Base-by-base conservation (phyloP, 2,113 vertebrate genomes). In the Brachyhypopomus gauderio region DNA sequence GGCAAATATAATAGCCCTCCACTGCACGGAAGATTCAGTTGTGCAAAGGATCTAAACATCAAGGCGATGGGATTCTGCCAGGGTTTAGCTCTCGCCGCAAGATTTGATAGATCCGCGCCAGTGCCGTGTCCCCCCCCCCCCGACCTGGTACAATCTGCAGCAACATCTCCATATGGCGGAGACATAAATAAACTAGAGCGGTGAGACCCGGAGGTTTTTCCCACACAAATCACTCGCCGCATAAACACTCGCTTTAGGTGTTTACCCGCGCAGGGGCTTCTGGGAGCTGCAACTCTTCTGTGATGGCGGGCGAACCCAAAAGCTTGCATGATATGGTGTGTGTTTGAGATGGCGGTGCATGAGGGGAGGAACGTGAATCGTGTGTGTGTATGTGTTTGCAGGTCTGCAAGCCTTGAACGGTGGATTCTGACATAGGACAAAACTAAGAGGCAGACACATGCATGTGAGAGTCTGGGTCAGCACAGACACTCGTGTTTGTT, bases 211-310 rank as follows among this genome's bases (percentile, higher is more conserved):
- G 77, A 77, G 72, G 70, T 16, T 63, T 52, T 80, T 83, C 83
- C 83, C 86, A 87, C 83, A 83, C 83, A 83, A 85, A 87, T 87
- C 86, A 87, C 56, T 62, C 48, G 58, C 71, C 45, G 62, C 71
- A 67, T 72, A 83, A 83, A 69, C 70, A 70, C 60, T 59, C 70
- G 56, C 72, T 76, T 82, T 83, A 84, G 79, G 81, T 78, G 72
- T 77, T 69, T 72, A 81, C 70, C 72, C 34, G 38, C 66, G 14
- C 58, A 16, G 52, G 12, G 48, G 72, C 20, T 45, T 77, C 75
- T 63, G 84, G 60, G 71, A 84, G 79, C 23, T n/a, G 34, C 27
- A 48, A 52, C 45, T 41, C 38, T 62, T 27, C 34, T 14, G 17
- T 71, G 22, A 41, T 9, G 34, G 59, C 14, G 67, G 23, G 14